phyloP scores from a whole-genome alignment of 2,888 invertebrate species.

The Pyrrhia umbra region DNA sequence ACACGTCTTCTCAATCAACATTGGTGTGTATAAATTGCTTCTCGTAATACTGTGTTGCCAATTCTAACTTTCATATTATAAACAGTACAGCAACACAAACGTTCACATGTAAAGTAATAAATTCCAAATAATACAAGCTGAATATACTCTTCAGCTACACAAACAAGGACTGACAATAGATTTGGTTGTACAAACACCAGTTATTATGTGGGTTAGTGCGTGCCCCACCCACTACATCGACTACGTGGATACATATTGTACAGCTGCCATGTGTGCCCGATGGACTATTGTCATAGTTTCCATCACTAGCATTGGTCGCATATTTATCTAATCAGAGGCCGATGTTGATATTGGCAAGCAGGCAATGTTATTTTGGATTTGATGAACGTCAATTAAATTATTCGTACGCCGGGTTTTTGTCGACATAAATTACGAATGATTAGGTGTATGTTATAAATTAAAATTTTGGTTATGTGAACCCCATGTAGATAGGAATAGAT shows the following conservation, averaged over 20 bases:
- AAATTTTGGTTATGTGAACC: too few species aligned
- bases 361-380: conserved; percentile 4
- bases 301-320: conserved; percentile 32
- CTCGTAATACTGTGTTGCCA: neutral
- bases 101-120: conserved; percentile 25
- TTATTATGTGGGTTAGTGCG: conserved; percentile 53
- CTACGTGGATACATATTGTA: conserved; percentile 17
- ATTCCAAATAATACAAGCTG: conserved; percentile 30
- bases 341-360: conserved; percentile 25
- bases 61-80: neutral
- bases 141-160: conserved; percentile 31
- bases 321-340: conserved; percentile 39
- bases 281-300: conserved; percentile 31
- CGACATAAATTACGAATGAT: conserved; percentile 1
- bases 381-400: conserved; percentile 3
- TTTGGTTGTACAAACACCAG: conserved; percentile 44
- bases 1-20: too few species aligned
- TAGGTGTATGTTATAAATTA: neutral
- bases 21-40: too few species aligned
- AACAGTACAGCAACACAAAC: neutral
- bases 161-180: conserved; percentile 45
- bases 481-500: too few species aligned
- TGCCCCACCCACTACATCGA: conserved; percentile 32
- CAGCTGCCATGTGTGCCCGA: conserved; percentile 42
- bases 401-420: neutral